A percentile compares a stretch with the other conserved stretches of the same genome.
Evolutionary conservation across 35 echinoderm and acorn worm genomes (phyloP).

Genomic region (Holothuria glaberrima): DNA sequence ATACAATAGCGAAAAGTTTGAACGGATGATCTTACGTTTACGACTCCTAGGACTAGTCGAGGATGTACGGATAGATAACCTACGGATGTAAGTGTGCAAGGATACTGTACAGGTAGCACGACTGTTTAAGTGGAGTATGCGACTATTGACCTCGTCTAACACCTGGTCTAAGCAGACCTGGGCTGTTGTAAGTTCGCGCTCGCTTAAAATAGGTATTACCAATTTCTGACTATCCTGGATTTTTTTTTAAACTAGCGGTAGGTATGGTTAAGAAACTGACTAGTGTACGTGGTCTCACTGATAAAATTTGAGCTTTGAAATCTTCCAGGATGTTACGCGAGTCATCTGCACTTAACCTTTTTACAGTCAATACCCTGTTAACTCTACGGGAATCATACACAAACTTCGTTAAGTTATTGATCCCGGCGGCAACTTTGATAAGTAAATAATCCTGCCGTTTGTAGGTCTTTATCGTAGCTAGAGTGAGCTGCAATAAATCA

Average conservation of each 20-base stretch:
- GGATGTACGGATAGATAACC: background rate
- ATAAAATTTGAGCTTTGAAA: background rate
- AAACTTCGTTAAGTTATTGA: background rate
- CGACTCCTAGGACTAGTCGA: background rate
- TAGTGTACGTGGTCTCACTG: background rate
- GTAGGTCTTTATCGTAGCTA: background rate
- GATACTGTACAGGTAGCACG: background rate
- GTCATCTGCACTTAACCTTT: background rate
- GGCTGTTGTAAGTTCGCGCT: background rate
- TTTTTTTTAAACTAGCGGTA: background rate
- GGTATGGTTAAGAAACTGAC: background rate
- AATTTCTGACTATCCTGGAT: background rate
- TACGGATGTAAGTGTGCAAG: background rate
- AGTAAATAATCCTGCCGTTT: background rate
- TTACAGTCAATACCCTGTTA: background rate
- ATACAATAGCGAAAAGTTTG: background rate
- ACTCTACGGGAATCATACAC: no score
- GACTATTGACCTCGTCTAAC: background rate
- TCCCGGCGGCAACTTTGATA: conserved; percentile 16
- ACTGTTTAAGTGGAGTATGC: background rate
- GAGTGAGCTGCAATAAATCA: background rate
- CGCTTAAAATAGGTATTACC: background rate
- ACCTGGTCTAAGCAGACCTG: background rate
- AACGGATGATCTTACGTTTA: background rate
- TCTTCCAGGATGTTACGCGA: no score